Base-by-base conservation (phyloP, 2,797 vertebrate genomes). In the Columba guinea region DNA sequence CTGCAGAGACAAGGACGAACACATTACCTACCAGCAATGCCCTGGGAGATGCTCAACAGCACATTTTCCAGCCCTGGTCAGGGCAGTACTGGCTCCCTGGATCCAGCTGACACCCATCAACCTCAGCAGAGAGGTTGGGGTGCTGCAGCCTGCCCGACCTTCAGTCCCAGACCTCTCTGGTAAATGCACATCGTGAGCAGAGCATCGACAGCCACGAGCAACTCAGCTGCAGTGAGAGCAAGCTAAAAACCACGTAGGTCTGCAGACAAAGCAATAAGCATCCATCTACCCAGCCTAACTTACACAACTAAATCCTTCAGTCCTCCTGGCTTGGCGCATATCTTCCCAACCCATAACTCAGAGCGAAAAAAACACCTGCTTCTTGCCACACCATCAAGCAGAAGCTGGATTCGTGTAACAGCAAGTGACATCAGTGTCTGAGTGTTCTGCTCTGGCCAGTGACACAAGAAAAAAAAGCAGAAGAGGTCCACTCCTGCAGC, bases 81-180 rank as follows among this genome's bases (percentile, higher is more conserved):
- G 58, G 65, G 26, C 1, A 4, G 32, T 6, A 8, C 7, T 3
- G 0, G 62, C 19, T 75, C 53, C 46, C 4, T 2, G 20, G 48
- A 34, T 5, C 28, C 35, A 69, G 10, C 28, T 5, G 3, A 70
- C 41, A 78, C 27, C 62, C 87, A 69, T 14, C 46, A 78, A 44
- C 32, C 41, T 23, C 53, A 68, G 59, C 46, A 53, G 30, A 10
- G 80, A 32, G 24, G 20, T 60, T 18, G 18, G 51, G 37, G 67
- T 53, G 56, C 22, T 3, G 2, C 22, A 22, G 58, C 30, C 48
- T 20, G 68, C 41, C 62, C 4, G 0, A 27, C 20, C 44, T 13
- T 5, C 2, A 1, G 44, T 46, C 17, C 19, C 1, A 0, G 39
- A 52, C 20, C 0, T 0, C n/a, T 18, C 3, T 2, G 32, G 48